Base-by-base conservation (phyloP, 2,888 invertebrate species). In the Hemithea aestivaria region DNA sequence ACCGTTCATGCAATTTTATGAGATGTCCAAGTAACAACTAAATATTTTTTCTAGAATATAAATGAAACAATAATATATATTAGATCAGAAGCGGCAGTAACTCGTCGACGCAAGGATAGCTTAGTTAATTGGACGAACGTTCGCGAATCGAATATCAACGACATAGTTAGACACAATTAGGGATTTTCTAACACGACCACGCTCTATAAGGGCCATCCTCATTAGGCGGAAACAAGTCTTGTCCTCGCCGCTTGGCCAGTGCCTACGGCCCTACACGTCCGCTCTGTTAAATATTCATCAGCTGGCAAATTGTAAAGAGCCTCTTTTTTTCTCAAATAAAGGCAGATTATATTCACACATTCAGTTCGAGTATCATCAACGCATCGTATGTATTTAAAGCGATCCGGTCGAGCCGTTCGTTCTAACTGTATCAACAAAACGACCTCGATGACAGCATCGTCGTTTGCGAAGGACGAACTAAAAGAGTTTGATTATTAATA, bases 271-370 rank as follows among this genome's bases (percentile, higher is more conserved):
- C 47, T 56, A 53, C 56, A 58, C 53, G 55, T 53, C 59, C 59
- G 56, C 62, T 63, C 69, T 69, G 66, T 65, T 80, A 72, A 82
- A 78, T 84, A 83, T 83, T 82, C 76, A 83, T 72, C 66, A 67
- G 59, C 57, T 40, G 62, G 67, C 68, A 72, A 73, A 76, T 73
- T 68, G 67, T 72, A 75, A 74, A 68, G 66, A 68, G 68, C 66
- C 59, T 64, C 66, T 56, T 71, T 69, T 68, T 74, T 65, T 56
- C 61, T 69, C 66, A 63, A 68, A 72, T 44, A 40, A 28, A 41
- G 36, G 66, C 66, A 51, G 66, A 72, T 75, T 72, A 68, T 72
- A 73, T 71, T 67, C 71, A 73, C 57, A 61, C 57, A 62, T 62
- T 53, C 49, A 52, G 56, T 65, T 70, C 75, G 73, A 75, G 16